Evolutionary conservation across 2,888 invertebrate genomes (phyloP).

Genomic region (Platerodrilus igneus): DNA sequence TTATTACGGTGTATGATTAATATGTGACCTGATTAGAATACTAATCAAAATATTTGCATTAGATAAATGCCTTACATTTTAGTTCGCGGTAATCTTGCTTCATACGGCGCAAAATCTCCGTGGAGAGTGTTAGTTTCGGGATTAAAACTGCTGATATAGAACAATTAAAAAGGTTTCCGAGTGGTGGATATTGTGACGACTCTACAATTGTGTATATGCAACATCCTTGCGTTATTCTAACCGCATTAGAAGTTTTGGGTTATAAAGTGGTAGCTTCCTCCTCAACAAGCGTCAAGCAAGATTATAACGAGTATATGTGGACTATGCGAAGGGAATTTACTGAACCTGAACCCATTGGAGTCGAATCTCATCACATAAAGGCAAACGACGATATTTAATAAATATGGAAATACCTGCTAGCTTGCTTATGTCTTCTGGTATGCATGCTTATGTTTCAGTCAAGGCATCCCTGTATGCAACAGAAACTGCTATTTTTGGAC

Average conservation of each 20-base stretch:
- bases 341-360: constrained; percentile 69
- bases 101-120: constrained; percentile 80
- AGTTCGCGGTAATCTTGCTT: constrained; percentile 82
- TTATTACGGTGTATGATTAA: no score
- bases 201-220: constrained; percentile 81
- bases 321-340: constrained; percentile 87
- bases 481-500: constrained; percentile 72
- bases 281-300: constrained; percentile 79
- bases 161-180: constrained; percentile 76
- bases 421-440: constrained; percentile 50
- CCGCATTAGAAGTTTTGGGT: constrained; percentile 81
- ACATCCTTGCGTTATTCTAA: constrained; percentile 82
- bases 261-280: constrained; percentile 86
- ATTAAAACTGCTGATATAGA: constrained; percentile 78
- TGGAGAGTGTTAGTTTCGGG: constrained; percentile 85
- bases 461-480: constrained; percentile 74
- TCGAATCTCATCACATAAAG: constrained; percentile 34
- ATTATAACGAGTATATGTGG: constrained; percentile 90
- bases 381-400: constrained; percentile 22
- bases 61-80: constrained; percentile 79
- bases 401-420: constrained; percentile 46
- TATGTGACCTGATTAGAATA: no score
- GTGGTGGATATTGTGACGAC: constrained; percentile 79
- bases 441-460: constrained; percentile 69
- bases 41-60: constrained; percentile 80